These are phyloP conservation scores for Drosophila subobscura DNA, from an alignment of 1,140 invertebrate species.

Conservation along the genomic window DNA sequence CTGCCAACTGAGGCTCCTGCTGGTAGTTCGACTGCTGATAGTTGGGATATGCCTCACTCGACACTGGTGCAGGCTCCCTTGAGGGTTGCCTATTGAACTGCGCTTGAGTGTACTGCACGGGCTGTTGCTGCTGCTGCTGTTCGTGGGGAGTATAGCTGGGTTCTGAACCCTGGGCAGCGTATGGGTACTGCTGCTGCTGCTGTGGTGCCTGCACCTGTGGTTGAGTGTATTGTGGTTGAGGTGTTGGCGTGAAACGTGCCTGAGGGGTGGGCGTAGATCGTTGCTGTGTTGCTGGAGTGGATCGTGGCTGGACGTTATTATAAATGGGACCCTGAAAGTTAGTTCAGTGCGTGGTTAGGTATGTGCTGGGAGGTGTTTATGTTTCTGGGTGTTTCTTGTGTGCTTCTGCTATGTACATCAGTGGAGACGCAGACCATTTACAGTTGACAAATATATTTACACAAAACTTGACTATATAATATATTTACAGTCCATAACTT, in stretches of 20 bases:
- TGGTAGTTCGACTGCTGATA: conserved; percentile 37
- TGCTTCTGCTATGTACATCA: conserved; percentile 28
- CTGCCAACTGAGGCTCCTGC: conserved; percentile 26
- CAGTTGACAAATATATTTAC: conserved; percentile 58
- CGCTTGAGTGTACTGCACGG: conserved; percentile 75
- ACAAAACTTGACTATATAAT: conserved; percentile 32
- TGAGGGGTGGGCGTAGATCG: conserved; percentile 36
- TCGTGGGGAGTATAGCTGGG: conserved; percentile 50
- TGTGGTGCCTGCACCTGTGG: too few species aligned
- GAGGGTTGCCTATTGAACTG: conserved; percentile 74
- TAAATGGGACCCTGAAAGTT: conserved; percentile 79
- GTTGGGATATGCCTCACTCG: conserved; percentile 15
- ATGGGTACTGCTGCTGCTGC: too few species aligned
- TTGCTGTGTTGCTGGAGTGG: conserved; percentile 36
- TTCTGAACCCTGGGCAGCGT: conserved; percentile 4
- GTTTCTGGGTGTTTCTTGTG: conserved; percentile 24
- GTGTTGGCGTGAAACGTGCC: conserved; percentile 34
- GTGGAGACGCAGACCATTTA: conserved; percentile 25
- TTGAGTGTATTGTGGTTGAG: too few species aligned
- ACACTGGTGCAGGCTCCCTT: conserved; percentile 48
- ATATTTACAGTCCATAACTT: conserved; percentile 42
- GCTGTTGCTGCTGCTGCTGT: conserved; percentile 34
- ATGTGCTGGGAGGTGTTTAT: conserved; percentile 10
- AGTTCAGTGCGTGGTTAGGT: conserved; percentile 49
- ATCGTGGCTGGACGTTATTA: conserved; percentile 73